Conservation (phyloP, 2,797 vertebrate genomes). For the Pachyuromys duprasi region DNA sequence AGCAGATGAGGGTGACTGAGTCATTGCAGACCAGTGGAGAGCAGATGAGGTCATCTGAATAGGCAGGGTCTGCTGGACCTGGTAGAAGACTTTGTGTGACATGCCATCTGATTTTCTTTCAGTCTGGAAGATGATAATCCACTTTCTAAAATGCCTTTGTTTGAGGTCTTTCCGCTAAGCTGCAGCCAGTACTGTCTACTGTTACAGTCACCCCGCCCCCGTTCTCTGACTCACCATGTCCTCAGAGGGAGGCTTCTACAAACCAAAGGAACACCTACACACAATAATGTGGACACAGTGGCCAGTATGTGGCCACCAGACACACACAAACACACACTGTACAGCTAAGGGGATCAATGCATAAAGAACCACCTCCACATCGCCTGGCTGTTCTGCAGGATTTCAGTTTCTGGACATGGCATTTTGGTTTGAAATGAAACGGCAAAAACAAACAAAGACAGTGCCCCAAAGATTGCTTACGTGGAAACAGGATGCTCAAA, state of each 20-base stretch:
- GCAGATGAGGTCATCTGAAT: not conserved
- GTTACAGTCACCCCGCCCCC: no score
- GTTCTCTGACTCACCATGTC: accelerated
- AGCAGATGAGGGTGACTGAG: not conserved
- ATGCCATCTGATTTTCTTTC: not conserved
- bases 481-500: accelerated
- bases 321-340: not conserved
- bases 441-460: not conserved
- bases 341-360: not conserved
- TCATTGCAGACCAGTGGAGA: accelerated
- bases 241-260: not conserved
- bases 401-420: not conserved
- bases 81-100: no score
- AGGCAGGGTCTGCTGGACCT: not conserved
- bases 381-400: not conserved
- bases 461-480: accelerated
- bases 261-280: accelerated
- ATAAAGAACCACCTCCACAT: not conserved
- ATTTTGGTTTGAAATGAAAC: not conserved
- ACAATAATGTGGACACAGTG: accelerated
- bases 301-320: not conserved
- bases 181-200: not conserved
- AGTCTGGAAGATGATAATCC: not conserved
- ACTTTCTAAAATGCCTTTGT: not conserved
- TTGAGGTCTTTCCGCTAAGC: not conserved